These are phyloP conservation scores for Hephaestus fuliginosus DNA, from an alignment of 2,797 vertebrate genomes.

Conservation along the genomic window DNA sequence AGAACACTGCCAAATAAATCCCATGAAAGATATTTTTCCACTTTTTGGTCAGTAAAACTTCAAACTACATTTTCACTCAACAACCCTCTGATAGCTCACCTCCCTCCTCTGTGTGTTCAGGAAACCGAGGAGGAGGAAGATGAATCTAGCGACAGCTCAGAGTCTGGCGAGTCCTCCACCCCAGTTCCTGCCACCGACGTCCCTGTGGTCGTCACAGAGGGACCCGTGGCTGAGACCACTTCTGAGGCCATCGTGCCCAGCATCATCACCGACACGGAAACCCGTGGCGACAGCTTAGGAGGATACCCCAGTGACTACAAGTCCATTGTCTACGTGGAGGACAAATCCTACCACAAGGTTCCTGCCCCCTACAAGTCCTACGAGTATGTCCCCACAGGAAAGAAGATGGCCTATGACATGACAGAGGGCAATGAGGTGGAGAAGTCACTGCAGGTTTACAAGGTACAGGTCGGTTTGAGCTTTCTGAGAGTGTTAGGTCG, in stretches of 20 bases:
- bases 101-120: constrained; percentile 43
- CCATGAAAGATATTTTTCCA: background rate
- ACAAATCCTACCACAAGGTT: constrained; percentile 81
- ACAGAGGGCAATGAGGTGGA: constrained; percentile 82
- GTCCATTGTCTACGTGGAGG: constrained; percentile 76
- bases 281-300: constrained; percentile 83
- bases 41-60: background rate
- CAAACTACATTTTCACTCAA: background rate
- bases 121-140: constrained; percentile 64
- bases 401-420: constrained; percentile 75
- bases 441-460: constrained; percentile 82
- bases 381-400: constrained; percentile 64
- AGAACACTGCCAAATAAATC: background rate
- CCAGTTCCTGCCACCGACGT: constrained; percentile 42
- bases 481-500: background rate
- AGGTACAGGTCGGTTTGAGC: constrained; percentile 74
- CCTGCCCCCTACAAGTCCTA: constrained; percentile 83
- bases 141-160: constrained; percentile 76
- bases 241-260: constrained; percentile 66
- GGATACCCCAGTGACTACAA: constrained; percentile 83
- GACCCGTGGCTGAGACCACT: constrained; percentile 60
- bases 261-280: constrained; percentile 66
- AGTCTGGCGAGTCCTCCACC: constrained; percentile 79
- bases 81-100: background rate
- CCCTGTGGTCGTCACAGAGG: constrained; percentile 59